Conservation (phyloP, 1,140 invertebrate genomes). For the Drosophila asahinai region DNA sequence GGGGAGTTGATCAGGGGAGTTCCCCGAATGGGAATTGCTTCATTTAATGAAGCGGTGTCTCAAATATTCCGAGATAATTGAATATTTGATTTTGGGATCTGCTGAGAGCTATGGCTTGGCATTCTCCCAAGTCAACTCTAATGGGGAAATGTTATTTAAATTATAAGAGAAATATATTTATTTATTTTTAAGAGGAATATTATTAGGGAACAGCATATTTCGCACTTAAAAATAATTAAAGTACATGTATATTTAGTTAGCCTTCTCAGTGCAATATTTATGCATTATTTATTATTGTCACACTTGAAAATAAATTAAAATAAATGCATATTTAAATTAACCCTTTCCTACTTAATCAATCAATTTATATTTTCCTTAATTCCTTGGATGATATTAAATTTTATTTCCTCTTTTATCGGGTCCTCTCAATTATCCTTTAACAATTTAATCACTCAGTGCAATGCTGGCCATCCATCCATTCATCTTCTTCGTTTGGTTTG, state of each 20-base stretch:
- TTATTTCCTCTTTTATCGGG: background rate
- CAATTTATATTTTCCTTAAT: background rate
- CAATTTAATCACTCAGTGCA: conserved; percentile 29
- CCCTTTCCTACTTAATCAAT: background rate
- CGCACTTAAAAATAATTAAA: too few species aligned
- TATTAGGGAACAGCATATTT: too few species aligned
- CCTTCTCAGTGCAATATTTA: too few species aligned
- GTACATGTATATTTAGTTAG: too few species aligned
- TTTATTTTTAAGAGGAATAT: too few species aligned
- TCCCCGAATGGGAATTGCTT: conserved; percentile 37
- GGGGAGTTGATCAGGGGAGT: conserved; percentile 36
- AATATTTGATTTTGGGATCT: conserved; percentile 33
- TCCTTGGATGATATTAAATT: background rate
- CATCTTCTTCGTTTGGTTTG: conserved; percentile 27
- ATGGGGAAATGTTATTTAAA: background rate
- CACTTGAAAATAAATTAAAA: too few species aligned
- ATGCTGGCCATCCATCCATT: conserved; percentile 16
- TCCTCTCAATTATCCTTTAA: conserved; percentile 7
- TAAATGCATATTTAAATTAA: background rate
- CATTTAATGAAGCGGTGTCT: conserved; percentile 42
- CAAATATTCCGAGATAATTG: conserved; percentile 43
- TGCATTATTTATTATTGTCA: too few species aligned
- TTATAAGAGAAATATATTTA: too few species aligned
- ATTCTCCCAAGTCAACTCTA: background rate
- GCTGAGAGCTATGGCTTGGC: background rate